Evolutionary conservation across 2,797 vertebrate species (phyloP), one percentile per base, ranked within the genome.

Genomic region (Heliangelus exortis): DNA sequence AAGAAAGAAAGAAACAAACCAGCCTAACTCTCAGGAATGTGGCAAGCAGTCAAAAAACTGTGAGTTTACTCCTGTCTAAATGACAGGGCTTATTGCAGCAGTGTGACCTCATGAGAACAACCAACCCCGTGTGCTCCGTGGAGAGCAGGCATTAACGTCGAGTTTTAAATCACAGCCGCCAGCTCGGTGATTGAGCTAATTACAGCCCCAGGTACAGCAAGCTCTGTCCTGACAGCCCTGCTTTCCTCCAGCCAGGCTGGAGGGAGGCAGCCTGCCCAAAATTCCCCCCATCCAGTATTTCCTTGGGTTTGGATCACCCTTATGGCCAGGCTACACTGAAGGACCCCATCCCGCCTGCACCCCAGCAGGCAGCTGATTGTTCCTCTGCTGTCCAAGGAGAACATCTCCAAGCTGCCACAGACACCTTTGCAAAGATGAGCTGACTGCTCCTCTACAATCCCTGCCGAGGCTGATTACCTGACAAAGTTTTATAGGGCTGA

Each of bases 51-150:
- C 31, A 50, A 54, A 54, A 29, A n/a, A 43, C n/a, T 43, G 54
- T 2, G 19, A 12, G 5, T 55, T 83, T 17, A 8, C 31, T 34
- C 68, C 8, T 11, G 15, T 72, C 28, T 39, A 45, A 78, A 47
- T 0, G 4, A 39, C 8, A 3, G 45, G 33, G 29, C 45, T 58
- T 10, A 0, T 7, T 39, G 69, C 58, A 62, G 57, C 16, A 15
- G 73, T 1, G 23, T 17, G 53, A 69, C 9, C 69, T 45, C 53
- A 5, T 0, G 6, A 62, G 73, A 47, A 33, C 53, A 13, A 8
- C 43, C 59, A 72, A 55, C 41, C 58, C 4, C 0, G 4, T 0
- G 0, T 8, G 69, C 43, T 51, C 59, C 2, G 1, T 2, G 69
- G 18, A 77, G 55, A 54, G 2, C 43, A 14, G 6, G 6, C 15